Base-by-base conservation (phyloP, 2,113 vertebrate species). In the Cairina moschata region DNA sequence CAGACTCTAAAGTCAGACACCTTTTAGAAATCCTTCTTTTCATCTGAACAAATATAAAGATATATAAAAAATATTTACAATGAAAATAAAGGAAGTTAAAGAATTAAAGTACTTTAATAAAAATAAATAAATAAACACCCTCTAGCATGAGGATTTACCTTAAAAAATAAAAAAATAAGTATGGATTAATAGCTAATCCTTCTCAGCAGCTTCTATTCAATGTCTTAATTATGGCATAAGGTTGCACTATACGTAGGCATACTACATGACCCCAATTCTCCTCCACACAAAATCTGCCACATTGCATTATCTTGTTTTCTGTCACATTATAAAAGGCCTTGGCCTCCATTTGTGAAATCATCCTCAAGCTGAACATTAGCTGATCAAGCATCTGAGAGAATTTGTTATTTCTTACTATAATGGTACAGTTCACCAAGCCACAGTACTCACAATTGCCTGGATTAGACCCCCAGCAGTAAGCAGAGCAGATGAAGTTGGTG, bases 111-210 rank as follows among this genome's bases (percentile, higher is more conserved):
- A 23, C 12, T 85, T 69, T 76, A 65, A 36, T 25, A 23, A 20
- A 66, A 32, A 62, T 26, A 40, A 40, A 40, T 12, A 26, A 55
- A 85, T 17, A 44, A 28, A 11, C 36, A 17, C 14, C 12, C 6
- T 59, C 25, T 59, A 83, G n/a, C 55, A 59, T 32, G 7, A 88
- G 20, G 36, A 2, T 93, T 91, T 97, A 79, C 90, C 91, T 94
- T 83, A 81, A 77, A 83, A 88, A 46, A 88, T 93, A 90, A 76
- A 92, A 56, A 86, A 5, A 54, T 73, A 52, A 48, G 22, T 90
- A 66, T 86, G 85, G 75, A 88, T 93, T 78, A 85, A 68, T 67
- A 85, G 60, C 71, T 95, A 88, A 96, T 90, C 93, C 90, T 92
- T 88, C 92, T 78, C 83, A 90, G 46, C 58, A 75, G 79, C 34